These are phyloP conservation scores for Drosophila nr. medialis DNA, from an alignment of 2,888 invertebrate species.

Conservation along the genomic window DNA sequence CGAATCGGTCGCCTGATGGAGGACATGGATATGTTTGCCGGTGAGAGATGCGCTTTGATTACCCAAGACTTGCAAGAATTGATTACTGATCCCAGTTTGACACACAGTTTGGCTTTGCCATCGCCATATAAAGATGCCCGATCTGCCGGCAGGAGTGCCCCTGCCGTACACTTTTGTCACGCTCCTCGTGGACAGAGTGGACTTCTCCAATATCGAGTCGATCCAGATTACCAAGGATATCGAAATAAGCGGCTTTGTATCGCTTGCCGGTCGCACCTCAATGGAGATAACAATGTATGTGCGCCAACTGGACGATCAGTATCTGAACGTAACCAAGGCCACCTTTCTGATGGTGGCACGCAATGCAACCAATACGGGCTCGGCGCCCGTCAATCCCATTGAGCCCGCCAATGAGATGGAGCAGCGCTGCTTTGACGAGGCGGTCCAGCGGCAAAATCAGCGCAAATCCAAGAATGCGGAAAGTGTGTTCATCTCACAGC, in stretches of 20 bases:
- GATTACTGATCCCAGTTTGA: slow-evolving; percentile 85
- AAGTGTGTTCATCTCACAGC: slow-evolving; percentile 88
- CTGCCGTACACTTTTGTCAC: slow-evolving; percentile 90
- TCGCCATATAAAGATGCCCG: slow-evolving; percentile 88
- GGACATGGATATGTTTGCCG: slow-evolving; percentile 92
- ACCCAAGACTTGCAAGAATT: background rate
- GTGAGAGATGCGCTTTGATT: slow-evolving; percentile 85
- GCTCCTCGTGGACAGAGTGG: slow-evolving; percentile 89
- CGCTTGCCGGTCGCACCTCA: slow-evolving; percentile 90
- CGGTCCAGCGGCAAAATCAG: slow-evolving; percentile 86
- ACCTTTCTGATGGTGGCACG: slow-evolving; percentile 90
- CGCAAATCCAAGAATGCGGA: slow-evolving; percentile 85
- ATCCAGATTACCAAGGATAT: slow-evolving; percentile 87
- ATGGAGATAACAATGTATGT: slow-evolving; percentile 90
- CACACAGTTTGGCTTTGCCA: slow-evolving; percentile 91
- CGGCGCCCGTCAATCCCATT: slow-evolving; percentile 87
- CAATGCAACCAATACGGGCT: slow-evolving; percentile 87
- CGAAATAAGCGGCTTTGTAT: slow-evolving; percentile 89
- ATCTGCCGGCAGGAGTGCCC: slow-evolving; percentile 85
- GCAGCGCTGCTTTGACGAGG: slow-evolving; percentile 86
- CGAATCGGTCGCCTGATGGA: slow-evolving; percentile 90
- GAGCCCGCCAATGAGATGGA: slow-evolving; percentile 87
- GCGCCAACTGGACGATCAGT: slow-evolving; percentile 85
- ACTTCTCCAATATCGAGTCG: slow-evolving; percentile 82
- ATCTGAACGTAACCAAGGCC: slow-evolving; percentile 86